Base-by-base conservation (phyloP, 2,888 invertebrate genomes). In the Harpalus rufipes region DNA sequence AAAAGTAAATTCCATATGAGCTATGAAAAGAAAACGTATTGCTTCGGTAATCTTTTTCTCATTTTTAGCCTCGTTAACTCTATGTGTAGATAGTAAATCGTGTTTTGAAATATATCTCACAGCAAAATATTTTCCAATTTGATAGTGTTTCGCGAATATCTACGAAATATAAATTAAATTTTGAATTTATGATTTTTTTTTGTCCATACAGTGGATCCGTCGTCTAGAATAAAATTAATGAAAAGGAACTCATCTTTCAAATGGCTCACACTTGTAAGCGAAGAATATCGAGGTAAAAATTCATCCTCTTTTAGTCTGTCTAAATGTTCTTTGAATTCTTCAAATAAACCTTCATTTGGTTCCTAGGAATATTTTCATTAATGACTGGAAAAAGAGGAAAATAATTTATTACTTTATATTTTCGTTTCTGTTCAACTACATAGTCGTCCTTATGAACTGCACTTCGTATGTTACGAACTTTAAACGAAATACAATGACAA, bases 31-130 rank as follows among this genome's bases (percentile, higher is more conserved):
- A 92, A 97, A 98, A 86, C 93, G 93, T 86, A 98, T 94, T 14
- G 97, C 94, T 18, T 44, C 41, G 0, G 44, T 44, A 8, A 74
- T 74, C 12, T 44, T 44, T 74, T 44, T 74, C 44, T 74, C 41
- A 14, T 44, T 74, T 25, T 18, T 41, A 16, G 44, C 18, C 16
- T 74, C 72, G 5, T 25, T 74, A 18, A 74, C 41, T 74, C 72
- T 74, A 18, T 74, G 7, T 10, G 10, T 5, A 14, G 72, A 96
- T 16, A 98, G 94, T 61, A 99, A 94, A 91, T 96, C 96, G 86
- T 94, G 94, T 91, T 98, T 98, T 88, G 96, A 95, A 87, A 98
- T 92, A 81, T 97, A 94, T 92, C 98, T 99, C 93, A 97, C 96
- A 7, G 98, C 98, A 90, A 93, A 96, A 88, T 93, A 94, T 87